Conservation (phyloP, 1,140 invertebrate genomes). For the Campodea augens region DNA sequence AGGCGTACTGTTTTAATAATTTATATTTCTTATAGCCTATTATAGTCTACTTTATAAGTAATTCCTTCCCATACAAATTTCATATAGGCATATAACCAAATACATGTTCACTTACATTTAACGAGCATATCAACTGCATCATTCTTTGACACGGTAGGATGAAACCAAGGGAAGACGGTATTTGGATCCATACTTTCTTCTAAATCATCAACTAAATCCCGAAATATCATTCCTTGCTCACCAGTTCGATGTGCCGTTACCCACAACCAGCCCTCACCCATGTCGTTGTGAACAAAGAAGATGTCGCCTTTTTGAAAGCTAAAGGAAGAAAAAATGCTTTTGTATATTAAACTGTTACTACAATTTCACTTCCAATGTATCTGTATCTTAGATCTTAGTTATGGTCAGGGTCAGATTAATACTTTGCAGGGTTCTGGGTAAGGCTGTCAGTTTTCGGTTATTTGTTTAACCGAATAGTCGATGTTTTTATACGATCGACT, state of each 20-base stretch:
- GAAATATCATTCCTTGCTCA: constrained; percentile 90
- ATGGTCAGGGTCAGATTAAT: too few species aligned
- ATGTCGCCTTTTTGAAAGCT: constrained; percentile 96
- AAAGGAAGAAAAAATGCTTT: constrained; percentile 28
- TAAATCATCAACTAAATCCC: constrained; percentile 82
- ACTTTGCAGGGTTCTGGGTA: too few species aligned
- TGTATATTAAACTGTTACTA: background rate
- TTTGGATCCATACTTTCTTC: constrained; percentile 89
- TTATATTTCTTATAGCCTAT: too few species aligned
- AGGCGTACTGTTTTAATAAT: too few species aligned
- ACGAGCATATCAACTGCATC: constrained; percentile 90
- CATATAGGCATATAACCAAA: too few species aligned
- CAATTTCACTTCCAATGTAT: background rate
- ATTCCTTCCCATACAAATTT: too few species aligned
- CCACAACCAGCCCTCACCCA: constrained; percentile 96
- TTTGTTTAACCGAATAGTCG: too few species aligned
- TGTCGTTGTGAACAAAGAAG: constrained; percentile 93
- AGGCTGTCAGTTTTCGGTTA: too few species aligned
- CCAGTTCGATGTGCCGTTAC: constrained; percentile 86
- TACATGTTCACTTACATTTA: constrained; percentile 48
- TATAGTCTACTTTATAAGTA: too few species aligned
- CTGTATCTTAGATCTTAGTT: too few species aligned
- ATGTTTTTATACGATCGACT: too few species aligned
- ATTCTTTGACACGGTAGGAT: constrained; percentile 87
- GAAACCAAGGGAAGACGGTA: constrained; percentile 96